Conservation (phyloP, 2,113 vertebrate genomes). For the Brachyhypopomus occidentalis region DNA sequence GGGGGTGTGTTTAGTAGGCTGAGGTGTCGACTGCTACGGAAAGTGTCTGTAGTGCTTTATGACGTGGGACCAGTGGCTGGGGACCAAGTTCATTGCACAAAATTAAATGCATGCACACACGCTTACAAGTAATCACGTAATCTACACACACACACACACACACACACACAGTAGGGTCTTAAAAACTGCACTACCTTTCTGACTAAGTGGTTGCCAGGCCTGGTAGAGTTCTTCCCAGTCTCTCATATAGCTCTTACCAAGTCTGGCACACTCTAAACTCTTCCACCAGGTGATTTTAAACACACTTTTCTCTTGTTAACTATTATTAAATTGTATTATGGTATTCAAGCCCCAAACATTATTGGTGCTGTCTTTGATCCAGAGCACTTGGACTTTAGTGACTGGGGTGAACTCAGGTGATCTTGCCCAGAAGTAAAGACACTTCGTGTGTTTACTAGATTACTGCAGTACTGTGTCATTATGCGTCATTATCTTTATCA, state of each 20-base stretch:
- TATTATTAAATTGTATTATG: conserved; percentile 36
- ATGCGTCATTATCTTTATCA: neutral
- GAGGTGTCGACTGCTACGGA: conserved; percentile 80
- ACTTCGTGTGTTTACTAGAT: neutral
- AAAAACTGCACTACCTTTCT: conserved; percentile 22
- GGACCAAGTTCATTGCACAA: conserved; percentile 72
- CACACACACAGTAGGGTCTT: conserved; percentile 20
- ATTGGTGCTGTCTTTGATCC: conserved; percentile 27
- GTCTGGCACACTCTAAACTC: conserved; percentile 38
- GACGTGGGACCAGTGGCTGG: conserved; percentile 78
- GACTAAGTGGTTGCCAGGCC: conserved; percentile 26
- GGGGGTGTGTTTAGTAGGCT: conserved; percentile 84
- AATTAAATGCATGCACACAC: conserved; percentile 24
- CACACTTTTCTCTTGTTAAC: conserved; percentile 40
- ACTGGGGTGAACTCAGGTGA: neutral
- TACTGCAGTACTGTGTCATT: neutral
- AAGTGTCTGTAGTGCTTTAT: conserved; percentile 71
- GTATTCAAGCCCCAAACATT: conserved; percentile 36
- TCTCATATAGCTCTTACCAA: conserved; percentile 35
- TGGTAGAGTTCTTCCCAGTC: conserved; percentile 14
- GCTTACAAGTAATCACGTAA: neutral
- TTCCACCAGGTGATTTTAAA: conserved; percentile 45
- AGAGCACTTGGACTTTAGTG: conserved; percentile 4
- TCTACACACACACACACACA: conserved; percentile 11
- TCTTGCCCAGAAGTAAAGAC: neutral